A percentile compares a stretch with the other conserved stretches of the same genome.
Conservation (phyloP, 2,797 vertebrate genomes). For the Esox masquinongy region DNA sequence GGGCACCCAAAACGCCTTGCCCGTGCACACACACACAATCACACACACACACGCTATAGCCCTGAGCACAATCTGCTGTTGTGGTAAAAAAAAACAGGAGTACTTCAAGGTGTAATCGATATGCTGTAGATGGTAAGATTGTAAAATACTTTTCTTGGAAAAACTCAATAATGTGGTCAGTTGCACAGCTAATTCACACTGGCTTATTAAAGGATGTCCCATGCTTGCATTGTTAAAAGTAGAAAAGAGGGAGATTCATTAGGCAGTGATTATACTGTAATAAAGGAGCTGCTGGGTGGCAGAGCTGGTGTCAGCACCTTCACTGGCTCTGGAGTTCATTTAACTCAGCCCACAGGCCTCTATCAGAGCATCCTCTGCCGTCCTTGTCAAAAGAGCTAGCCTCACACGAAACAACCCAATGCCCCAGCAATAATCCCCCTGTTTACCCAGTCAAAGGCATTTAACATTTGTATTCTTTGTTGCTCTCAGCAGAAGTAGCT, state of each 20-base stretch:
- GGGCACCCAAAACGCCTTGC: conserved; percentile 38
- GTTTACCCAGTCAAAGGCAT: conserved; percentile 48
- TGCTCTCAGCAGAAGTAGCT: conserved; percentile 23
- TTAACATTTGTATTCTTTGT: conserved; percentile 69
- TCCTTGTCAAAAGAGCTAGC: conserved; percentile 45
- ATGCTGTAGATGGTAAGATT: conserved; percentile 32
- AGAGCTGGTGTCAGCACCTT: conserved; percentile 40
- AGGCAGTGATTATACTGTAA: conserved; percentile 34
- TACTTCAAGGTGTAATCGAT: conserved; percentile 42
- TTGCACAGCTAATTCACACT: conserved; percentile 40
- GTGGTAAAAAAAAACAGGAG: conserved; percentile 22
- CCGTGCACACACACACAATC: not conserved
- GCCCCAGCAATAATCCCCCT: conserved; percentile 29
- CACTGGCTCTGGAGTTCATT: conserved; percentile 28
- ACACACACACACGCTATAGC: conserved; percentile 17
- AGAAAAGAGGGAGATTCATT: conserved; percentile 24
- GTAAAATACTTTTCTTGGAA: conserved; percentile 22
- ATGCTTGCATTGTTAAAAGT: conserved; percentile 22
- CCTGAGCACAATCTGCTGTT: conserved; percentile 36
- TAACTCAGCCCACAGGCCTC: conserved; percentile 11
- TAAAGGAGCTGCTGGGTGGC: conserved; percentile 22
- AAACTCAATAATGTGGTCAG: conserved; percentile 30
- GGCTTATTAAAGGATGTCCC: conserved; percentile 26
- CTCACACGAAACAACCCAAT: conserved; percentile 42
- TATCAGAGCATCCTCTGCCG: conserved; percentile 13